These are phyloP conservation scores for Brachypalpus laphriformis DNA, from an alignment of 2,888 invertebrate genomes.

Conservation along the genomic window DNA sequence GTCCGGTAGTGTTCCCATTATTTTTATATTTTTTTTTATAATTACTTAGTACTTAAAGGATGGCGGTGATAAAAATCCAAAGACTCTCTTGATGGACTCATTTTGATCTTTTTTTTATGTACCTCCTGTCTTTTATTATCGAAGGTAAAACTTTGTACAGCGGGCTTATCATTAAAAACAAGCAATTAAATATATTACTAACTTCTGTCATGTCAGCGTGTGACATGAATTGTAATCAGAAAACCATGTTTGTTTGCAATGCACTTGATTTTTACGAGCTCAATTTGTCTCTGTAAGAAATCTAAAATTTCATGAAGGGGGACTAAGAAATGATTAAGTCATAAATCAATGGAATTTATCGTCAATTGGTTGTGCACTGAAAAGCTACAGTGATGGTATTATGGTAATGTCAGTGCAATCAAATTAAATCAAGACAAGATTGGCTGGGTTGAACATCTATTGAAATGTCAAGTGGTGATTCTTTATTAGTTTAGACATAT, in stretches of 20 bases:
- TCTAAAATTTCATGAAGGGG: too few species aligned
- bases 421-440: neutral
- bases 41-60: neutral
- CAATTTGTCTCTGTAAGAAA: too few species aligned
- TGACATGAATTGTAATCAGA: neutral
- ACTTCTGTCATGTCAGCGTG: neutral
- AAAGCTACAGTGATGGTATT: neutral
- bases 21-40: neutral
- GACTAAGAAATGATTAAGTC: neutral
- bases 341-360: neutral
- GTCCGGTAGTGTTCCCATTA: neutral
- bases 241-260: constrained; percentile 1
- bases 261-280: neutral
- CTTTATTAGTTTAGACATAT: neutral
- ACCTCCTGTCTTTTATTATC: neutral
- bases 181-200: neutral
- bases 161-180: neutral
- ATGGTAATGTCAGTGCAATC: neutral
- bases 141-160: neutral
- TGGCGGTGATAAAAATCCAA: neutral
- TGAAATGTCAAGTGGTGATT: neutral
- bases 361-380: neutral
- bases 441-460: neutral
- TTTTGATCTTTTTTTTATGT: neutral
- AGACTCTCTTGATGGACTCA: neutral